Conservation (phyloP, 2,797 vertebrate genomes). For the Chloroceryle inda region DNA sequence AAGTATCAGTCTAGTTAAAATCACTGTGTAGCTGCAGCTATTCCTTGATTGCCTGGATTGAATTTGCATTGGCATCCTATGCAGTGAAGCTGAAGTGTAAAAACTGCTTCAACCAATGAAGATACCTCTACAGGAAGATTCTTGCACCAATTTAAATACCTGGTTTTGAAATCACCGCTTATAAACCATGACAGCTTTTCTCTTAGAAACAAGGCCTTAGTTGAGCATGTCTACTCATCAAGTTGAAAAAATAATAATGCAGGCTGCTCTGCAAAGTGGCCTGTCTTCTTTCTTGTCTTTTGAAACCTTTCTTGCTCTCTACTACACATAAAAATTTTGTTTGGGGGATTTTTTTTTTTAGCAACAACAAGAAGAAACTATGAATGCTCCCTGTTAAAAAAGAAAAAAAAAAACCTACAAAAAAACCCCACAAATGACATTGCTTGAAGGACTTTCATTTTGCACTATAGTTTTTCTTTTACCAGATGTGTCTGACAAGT, state of each 20-base stretch:
- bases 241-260: slow-evolving; percentile 57
- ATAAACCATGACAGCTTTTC: slow-evolving; percentile 40
- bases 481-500: slow-evolving; percentile 85
- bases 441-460: slow-evolving; percentile 85
- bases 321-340: too few relatives aligned
- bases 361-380: too few relatives aligned
- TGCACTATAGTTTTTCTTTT: slow-evolving; percentile 86
- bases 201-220: slow-evolving; percentile 59
- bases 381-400: too few relatives aligned
- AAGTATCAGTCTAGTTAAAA: neutral
- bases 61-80: slow-evolving; percentile 19
- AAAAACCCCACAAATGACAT: neutral
- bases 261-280: slow-evolving; percentile 64
- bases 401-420: neutral
- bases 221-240: slow-evolving; percentile 1
- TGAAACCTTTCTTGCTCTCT: slow-evolving; percentile 67
- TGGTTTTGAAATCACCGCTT: slow-evolving; percentile 4
- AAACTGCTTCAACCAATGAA: neutral
- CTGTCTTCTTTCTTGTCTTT: slow-evolving; percentile 38
- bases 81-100: slow-evolving; percentile 6
- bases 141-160: neutral
- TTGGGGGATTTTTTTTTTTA: too few relatives aligned
- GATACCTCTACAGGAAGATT: slow-evolving; percentile 38
- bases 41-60: neutral
- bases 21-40: neutral